These are phyloP conservation scores for Drosophila colorata DNA, from an alignment of 2,888 invertebrate species.

Conservation along the genomic window DNA sequence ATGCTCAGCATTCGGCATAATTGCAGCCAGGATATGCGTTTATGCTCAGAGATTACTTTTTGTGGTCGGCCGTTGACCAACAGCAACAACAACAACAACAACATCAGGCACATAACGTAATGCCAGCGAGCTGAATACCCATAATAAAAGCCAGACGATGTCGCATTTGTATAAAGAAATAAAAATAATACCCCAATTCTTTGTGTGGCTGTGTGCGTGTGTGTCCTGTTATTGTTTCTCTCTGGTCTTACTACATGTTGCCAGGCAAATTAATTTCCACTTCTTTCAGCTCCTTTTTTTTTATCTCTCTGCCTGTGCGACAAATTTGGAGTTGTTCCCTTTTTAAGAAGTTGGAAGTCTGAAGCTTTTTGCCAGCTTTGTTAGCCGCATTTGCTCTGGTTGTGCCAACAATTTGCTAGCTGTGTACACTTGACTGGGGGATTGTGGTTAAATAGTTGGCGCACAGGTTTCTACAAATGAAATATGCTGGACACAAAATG, in stretches of 20 bases:
- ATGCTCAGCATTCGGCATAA: constrained; percentile 75
- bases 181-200: constrained; percentile 63
- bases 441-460: constrained; percentile 23
- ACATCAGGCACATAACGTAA: constrained; percentile 26
- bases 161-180: constrained; percentile 72
- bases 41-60: constrained; percentile 77
- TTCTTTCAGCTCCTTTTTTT: constrained; percentile 20
- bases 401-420: constrained; percentile 24
- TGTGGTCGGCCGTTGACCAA: constrained; percentile 69
- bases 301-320: constrained; percentile 1
- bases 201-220: constrained; percentile 1
- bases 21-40: constrained; percentile 76
- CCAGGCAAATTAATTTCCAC: constrained; percentile 65
- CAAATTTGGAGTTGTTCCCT: constrained; percentile 24
- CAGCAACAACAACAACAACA: constrained; percentile 20
- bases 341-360: constrained; percentile 24
- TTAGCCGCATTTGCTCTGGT: constrained; percentile 25
- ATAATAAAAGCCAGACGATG: constrained; percentile 73
- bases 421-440: constrained; percentile 16
- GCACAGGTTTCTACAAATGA: constrained; percentile 6
- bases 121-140: constrained; percentile 51
- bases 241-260: constrained; percentile 23
- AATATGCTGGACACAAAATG: background rate
- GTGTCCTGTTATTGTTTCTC: constrained; percentile 19
- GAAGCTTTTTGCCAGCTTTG: constrained; percentile 21